phyloP scores from a whole-genome alignment of 2,888 invertebrate genomes.

The Trichacis sp. region DNA sequence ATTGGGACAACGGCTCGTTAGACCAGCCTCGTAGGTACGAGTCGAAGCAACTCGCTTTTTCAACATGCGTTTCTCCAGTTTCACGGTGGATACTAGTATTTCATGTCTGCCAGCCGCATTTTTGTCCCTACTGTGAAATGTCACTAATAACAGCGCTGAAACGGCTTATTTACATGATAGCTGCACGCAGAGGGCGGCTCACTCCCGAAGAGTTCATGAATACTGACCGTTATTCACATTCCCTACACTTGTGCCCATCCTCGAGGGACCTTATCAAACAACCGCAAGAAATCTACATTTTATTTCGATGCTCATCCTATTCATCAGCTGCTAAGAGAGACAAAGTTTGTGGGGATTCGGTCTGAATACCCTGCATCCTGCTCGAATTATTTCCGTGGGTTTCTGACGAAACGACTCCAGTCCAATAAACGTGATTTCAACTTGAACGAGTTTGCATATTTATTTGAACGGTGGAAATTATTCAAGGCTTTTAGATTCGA shows the following conservation, averaged over 20 bases:
- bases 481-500: too few relatives aligned
- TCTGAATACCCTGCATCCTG: too few relatives aligned
- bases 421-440: too few relatives aligned
- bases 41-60: conserved; percentile 17
- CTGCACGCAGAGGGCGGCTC: conserved; percentile 30
- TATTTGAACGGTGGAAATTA: too few relatives aligned
- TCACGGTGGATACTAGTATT: conserved; percentile 43
- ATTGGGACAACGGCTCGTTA: conserved; percentile 34
- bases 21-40: conserved; percentile 10
- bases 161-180: conserved; percentile 56
- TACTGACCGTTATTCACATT: conserved; percentile 51
- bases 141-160: conserved; percentile 54
- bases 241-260: conserved; percentile 26
- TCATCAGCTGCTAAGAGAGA: background rate
- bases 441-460: too few relatives aligned
- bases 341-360: too few relatives aligned
- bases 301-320: conserved; percentile 17
- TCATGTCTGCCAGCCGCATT: conserved; percentile 54
- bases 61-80: conserved; percentile 31
- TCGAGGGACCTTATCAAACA: conserved; percentile 25
- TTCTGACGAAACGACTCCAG: too few relatives aligned
- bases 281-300: conserved; percentile 18
- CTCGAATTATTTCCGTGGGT: too few relatives aligned
- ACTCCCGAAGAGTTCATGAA: conserved; percentile 46
- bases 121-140: conserved; percentile 48